Evolutionary conservation across 2,888 invertebrate species (phyloP), one percentile per base, ranked within the genome.

Genomic region (Aspidiotus destructor): DNA sequence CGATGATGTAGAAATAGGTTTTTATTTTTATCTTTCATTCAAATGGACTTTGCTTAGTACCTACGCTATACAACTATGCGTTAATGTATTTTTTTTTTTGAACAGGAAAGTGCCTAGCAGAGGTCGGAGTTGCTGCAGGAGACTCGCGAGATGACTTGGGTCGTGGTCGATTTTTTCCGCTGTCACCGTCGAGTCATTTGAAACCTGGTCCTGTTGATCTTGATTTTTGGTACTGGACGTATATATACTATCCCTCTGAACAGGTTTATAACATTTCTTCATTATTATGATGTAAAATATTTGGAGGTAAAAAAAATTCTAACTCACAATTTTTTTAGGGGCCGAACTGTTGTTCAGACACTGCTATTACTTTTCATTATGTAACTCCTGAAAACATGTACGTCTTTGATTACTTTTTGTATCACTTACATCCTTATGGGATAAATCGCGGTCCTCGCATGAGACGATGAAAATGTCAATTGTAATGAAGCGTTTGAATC

Each of bases 351-450:
- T 94, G 93, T 76, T 92, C 93, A 0, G 95, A 94, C 76, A 89
- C 90, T 77, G 93, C 96, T 0, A 85, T 98, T 11, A 90, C 94
- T 0, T 96, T 98, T 80, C 96, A 96, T 79, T 95, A 96, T 78
- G 88, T 94, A 0, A 81, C 83, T n/a, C 89, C 93, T 0, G 86
- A 89, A 75, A 85, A 89, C 78, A 94, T 98, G 90, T 96, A 97
- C 76, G 89, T 92, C 10, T 77, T 96, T 70, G 96, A 98, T 75
- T 98, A 95, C 78, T 79, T 97, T 70, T 87, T 97, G 75, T 97
- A 98, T 78, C 96, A 97, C 76, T 80, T 98, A 71, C 82, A 92
- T 70, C 96, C 74, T 3, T 74, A 73, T 58, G 74, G 74, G 10
- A 72, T 74, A 13, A 57, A 71, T 11, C 73, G 73, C 65, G 70